phyloP scores from a whole-genome alignment of 2,888 invertebrate genomes.

The Meandrusa payeni region DNA sequence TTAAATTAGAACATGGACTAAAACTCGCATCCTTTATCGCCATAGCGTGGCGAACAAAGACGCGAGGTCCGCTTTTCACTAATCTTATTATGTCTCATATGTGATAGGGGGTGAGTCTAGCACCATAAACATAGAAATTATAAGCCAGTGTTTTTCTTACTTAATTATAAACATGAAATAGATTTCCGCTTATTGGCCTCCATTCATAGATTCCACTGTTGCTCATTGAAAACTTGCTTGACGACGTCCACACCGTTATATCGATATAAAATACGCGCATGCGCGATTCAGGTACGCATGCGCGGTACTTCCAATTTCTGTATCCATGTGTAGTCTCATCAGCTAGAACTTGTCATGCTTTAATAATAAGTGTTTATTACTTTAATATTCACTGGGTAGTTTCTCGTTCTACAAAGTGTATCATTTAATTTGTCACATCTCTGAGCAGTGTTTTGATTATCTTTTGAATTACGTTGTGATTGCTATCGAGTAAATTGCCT shows the following conservation, averaged over 20 bases:
- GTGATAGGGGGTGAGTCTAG: too few relatives aligned
- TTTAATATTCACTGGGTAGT: constrained; percentile 23
- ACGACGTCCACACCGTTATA: constrained; percentile 58
- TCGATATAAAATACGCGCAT: constrained; percentile 60
- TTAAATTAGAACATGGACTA: too few relatives aligned
- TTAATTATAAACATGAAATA: constrained; percentile 21
- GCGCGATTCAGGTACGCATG: constrained; percentile 46
- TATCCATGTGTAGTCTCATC: constrained; percentile 53
- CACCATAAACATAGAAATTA: too few relatives aligned
- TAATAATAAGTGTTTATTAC: constrained; percentile 51
- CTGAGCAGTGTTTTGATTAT: neutral
- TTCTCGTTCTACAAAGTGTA: too few relatives aligned
- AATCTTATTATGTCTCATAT: too few relatives aligned
- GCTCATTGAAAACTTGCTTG: constrained; percentile 52
- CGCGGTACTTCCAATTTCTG: constrained; percentile 41
- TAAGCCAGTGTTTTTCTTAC: too few relatives aligned
- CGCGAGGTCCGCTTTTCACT: too few relatives aligned
- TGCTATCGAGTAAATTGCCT: neutral
- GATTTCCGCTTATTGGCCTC: constrained; percentile 30
- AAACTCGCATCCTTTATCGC: too few relatives aligned
- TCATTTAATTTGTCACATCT: too few relatives aligned
- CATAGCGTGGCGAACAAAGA: too few relatives aligned
- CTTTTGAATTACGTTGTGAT: constrained; percentile 3
- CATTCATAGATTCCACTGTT: constrained; percentile 66
- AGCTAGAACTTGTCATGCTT: constrained; percentile 59